These are phyloP conservation scores for Phalera bucephala DNA, from an alignment of 2,888 invertebrate species.

Conservation along the genomic window DNA sequence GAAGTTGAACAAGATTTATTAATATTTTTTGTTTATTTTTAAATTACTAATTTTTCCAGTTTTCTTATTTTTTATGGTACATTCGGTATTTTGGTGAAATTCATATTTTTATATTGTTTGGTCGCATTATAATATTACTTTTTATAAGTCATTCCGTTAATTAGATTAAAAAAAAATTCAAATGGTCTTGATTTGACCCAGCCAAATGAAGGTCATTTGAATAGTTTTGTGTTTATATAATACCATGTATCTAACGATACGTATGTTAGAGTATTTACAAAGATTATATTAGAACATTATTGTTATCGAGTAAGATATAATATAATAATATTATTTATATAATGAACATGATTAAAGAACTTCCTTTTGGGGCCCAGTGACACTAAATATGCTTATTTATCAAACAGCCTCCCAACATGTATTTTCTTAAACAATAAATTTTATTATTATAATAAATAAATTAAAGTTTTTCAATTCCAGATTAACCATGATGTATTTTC, in stretches of 20 bases:
- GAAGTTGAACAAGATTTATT: conserved; percentile 53
- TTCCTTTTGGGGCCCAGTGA: conserved; percentile 63
- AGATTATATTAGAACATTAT: conserved; percentile 59
- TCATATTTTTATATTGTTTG: background rate
- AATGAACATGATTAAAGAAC: conserved; percentile 38
- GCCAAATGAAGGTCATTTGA: conserved; percentile 71
- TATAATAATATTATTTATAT: conserved; percentile 48
- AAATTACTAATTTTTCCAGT: too few relatives aligned
- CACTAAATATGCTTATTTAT: conserved; percentile 42
- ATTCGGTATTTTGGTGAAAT: too few relatives aligned
- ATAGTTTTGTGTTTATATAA: conserved; percentile 25
- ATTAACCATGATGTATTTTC: conserved; percentile 41
- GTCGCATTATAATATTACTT: conserved; percentile 1
- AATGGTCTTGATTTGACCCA: conserved; percentile 73
- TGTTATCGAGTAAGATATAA: conserved; percentile 49
- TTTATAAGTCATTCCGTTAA: conserved; percentile 9
- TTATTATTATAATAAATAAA: conserved; percentile 53
- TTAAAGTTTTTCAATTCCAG: conserved; percentile 53
- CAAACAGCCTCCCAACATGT: conserved; percentile 49
- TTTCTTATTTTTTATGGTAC: too few relatives aligned
- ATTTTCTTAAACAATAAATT: conserved; percentile 62
- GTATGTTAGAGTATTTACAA: conserved; percentile 50
- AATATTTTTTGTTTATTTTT: too few relatives aligned
- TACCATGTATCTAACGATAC: conserved; percentile 34
- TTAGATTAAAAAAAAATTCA: conserved; percentile 37